phyloP scores from a whole-genome alignment of 2,888 invertebrate genomes.

The Hypercompe scribonia region DNA sequence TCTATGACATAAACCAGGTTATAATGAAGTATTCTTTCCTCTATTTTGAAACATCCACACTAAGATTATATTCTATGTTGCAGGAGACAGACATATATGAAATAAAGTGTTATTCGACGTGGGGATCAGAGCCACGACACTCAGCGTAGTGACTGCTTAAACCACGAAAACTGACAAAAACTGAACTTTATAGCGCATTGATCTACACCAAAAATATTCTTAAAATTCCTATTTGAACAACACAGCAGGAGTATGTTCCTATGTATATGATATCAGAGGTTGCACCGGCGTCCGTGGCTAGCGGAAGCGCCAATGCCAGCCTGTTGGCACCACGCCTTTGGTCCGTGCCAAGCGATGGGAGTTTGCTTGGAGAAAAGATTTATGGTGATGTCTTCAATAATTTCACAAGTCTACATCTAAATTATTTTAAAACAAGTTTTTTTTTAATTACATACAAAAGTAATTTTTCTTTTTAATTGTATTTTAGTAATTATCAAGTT shows the following conservation, averaged over 20 bases:
- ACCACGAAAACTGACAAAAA: no score
- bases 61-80: no score
- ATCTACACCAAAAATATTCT: not conserved
- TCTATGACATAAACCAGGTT: no score
- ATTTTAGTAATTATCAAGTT: no score
- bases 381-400: constrained; percentile 55
- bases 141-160: no score
- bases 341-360: constrained; percentile 42
- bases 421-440: not conserved
- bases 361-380: constrained; percentile 41
- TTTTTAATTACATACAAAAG: not conserved
- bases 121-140: no score
- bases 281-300: constrained; percentile 32
- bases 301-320: constrained; percentile 36
- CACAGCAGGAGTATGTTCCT: constrained; percentile 34
- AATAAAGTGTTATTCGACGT: no score
- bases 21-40: no score
- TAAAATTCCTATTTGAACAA: constrained; percentile 15
- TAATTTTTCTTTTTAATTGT: not conserved
- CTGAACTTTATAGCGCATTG: no score
- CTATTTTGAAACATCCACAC: no score
- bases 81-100: no score
- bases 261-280: constrained; percentile 32
- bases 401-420: constrained; percentile 26
- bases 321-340: constrained; percentile 45